Base-by-base conservation (phyloP, 1,140 invertebrate genomes). In the Ephestia elutella region DNA sequence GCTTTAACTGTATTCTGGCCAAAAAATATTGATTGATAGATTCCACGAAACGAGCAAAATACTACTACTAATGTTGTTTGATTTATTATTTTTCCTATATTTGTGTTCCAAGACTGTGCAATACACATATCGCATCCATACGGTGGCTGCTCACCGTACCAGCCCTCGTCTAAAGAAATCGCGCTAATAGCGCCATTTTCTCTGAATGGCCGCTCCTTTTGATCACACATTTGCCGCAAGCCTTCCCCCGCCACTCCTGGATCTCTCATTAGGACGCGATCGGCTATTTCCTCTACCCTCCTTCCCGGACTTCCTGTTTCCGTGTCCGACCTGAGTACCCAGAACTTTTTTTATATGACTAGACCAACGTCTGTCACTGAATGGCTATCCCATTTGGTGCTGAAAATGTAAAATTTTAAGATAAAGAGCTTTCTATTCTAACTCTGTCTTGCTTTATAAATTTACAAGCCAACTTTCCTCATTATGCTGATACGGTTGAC, bases 301-400 rank as follows among this genome's bases (percentile, higher is more conserved):
- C 56, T 61, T 50, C 21, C 62, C 65, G 67, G 67, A 75, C 56
- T 35, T 75, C 72, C 66, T 63, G 67, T 60, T 71, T 75, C 72
- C 69, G 67, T 53, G 48, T 56, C 35, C 59, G 57, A 49, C 38
- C 48, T 65, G 66, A 25, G 21, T 25, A 70, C 68, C 59, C 65
- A 72, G 67, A 65, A 65, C 56, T 62, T 63, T 70, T 66, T 64
- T 63, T 62, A 51, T 60, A 63, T n/a, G n/a, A 30, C 51, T 20
- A 50, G 20, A 32, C 49, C 57, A 35, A 9, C 9, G 32, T 11
- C 32, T 9, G 32, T 35, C 13, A 10, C 2, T 9, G 10, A 11
- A 35, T 35, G 10, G 9, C 32, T 10, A 10, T 35, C 7, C 21
- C 21, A 2, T 25, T 25, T 25, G 2, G 2, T 25, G 21, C n/a